These are phyloP conservation scores for Eupithecia exiguata DNA, from an alignment of 2,888 invertebrate genomes.

Conservation along the genomic window DNA sequence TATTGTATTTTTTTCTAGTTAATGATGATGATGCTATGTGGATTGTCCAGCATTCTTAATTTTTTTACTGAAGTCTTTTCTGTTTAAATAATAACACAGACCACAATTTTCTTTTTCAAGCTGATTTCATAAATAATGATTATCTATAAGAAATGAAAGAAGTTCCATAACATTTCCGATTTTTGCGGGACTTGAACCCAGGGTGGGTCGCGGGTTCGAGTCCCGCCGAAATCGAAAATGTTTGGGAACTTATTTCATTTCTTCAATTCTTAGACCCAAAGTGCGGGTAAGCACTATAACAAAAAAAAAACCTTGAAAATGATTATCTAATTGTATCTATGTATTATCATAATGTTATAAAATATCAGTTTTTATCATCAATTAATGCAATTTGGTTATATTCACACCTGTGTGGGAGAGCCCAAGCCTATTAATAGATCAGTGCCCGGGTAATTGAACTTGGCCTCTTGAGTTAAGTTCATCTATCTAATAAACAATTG, in stretches of 20 bases:
- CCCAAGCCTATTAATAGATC: constrained; percentile 18
- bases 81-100: not conserved
- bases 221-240: too few relatives aligned
- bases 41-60: not conserved
- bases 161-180: too few relatives aligned
- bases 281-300: too few relatives aligned
- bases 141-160: too few relatives aligned
- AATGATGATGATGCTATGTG: not conserved
- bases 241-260: too few relatives aligned
- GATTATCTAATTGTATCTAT: not conserved
- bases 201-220: too few relatives aligned
- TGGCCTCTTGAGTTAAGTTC: constrained; percentile 26
- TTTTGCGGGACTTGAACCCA: too few relatives aligned
- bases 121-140: not conserved
- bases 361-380: too few relatives aligned
- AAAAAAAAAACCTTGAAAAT: too few relatives aligned
- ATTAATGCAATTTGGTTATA: not conserved
- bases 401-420: constrained; percentile 11
- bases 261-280: too few relatives aligned
- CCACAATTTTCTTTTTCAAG: not conserved
- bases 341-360: not conserved
- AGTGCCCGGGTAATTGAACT: constrained; percentile 41
- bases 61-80: not conserved
- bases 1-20: not conserved
- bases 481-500: constrained; percentile 15